Base-by-base conservation (phyloP, 30 jellyfish, hydroid and myxozoan species). In the Sanderia malayensis region DNA sequence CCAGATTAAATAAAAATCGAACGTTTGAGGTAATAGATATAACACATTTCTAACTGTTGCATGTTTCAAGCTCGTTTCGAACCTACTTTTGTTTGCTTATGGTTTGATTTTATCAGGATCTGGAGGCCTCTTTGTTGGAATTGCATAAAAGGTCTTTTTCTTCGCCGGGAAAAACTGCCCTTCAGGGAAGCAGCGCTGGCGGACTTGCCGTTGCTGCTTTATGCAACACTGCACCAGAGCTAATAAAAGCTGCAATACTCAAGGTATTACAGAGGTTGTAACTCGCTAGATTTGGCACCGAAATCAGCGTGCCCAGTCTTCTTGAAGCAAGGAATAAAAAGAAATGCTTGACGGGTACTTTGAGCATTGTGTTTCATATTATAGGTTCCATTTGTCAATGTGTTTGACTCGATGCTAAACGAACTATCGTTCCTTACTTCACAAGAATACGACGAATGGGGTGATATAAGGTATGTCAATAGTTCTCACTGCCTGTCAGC, bases 381-480 rank as follows among this genome's bases (percentile, higher is more conserved):
- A 8, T 24, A 70, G 84, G 95, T 73, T 19, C 95, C 95, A 15
- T 83, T 83, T 67, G 62, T 83, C 1, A 89, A 83, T 47, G 75
- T 74, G 0, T 31, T 64, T 2, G 23, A 26, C 24, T 34, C 95
- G 8, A 65, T 65, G 84, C 17, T 24, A 31, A 53, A 83, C 30
- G 79, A 55, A 24, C 31, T 20, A 17, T 18, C 58, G n/a, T 27
- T 17, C 18, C 52, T 73, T 53, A 67, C 84, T 1, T n/a, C 52
- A 34, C 80, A 45, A 23, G 95, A 83, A 55, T 73, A 59, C 37
- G 81, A 73, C 19, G 95, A 83, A 55, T 83, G 88, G 88, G 95
- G 95, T 4, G 60, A 83, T 44, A 79, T 84, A 58, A 45, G 46
- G 92, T 78, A 75, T 20, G 44, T 18, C 22, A 34, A 6, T 6